phyloP scores from a whole-genome alignment of 1,140 invertebrate genomes.

The Diachasmimorpha longicaudata region DNA sequence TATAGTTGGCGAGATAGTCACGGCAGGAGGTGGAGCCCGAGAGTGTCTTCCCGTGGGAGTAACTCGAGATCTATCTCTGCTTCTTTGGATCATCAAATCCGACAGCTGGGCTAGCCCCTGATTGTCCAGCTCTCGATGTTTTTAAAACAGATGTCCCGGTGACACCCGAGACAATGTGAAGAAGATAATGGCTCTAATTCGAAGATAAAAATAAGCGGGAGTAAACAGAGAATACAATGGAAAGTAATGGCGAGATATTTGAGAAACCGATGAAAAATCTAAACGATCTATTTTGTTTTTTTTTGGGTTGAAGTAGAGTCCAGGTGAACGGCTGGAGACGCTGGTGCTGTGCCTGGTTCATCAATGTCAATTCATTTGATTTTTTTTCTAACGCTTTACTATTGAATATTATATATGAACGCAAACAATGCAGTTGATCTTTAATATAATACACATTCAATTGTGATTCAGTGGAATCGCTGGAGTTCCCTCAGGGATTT shows the following conservation, averaged over 20 bases:
- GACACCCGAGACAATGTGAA: neutral
- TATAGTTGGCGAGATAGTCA: slow-evolving; percentile 7
- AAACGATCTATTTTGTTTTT: too few relatives aligned
- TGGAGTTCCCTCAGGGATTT: too few relatives aligned
- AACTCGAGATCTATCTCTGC: slow-evolving; percentile 32
- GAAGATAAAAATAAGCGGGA: neutral
- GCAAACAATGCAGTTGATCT: too few relatives aligned
- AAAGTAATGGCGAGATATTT: slow-evolving; percentile 33
- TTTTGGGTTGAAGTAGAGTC: too few relatives aligned
- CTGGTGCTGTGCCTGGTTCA: too few relatives aligned
- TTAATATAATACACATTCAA: too few relatives aligned
- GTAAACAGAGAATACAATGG: neutral
- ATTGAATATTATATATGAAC: too few relatives aligned
- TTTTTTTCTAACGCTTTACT: too few relatives aligned
- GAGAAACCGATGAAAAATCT: slow-evolving; percentile 31
- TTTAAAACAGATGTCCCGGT: slow-evolving; percentile 1
- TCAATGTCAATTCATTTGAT: too few relatives aligned
- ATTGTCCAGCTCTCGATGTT: slow-evolving; percentile 13
- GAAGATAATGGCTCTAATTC: neutral
- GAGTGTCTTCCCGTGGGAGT: slow-evolving; percentile 31
- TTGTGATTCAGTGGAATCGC: too few relatives aligned
- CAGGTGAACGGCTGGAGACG: too few relatives aligned
- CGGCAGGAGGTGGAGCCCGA: slow-evolving; percentile 33
- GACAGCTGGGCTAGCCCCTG: slow-evolving; percentile 28
- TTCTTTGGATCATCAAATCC: slow-evolving; percentile 17